Conservation (phyloP, 2,888 invertebrate genomes). For the Diadromus collaris region DNA sequence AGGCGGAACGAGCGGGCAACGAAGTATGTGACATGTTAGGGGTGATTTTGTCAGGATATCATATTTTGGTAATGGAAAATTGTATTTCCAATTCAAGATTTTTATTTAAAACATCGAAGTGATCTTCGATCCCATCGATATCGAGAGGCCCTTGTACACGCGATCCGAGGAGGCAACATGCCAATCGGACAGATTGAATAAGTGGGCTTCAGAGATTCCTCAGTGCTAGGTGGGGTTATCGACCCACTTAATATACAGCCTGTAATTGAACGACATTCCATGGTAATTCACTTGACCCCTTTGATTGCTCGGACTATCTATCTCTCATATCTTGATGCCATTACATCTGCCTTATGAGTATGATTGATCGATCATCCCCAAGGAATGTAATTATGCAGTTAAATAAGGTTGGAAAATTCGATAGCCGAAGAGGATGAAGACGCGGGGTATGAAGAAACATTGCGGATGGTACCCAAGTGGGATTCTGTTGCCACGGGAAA, state of each 20-base stretch:
- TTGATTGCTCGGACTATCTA: not conserved
- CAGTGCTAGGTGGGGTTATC: slow-evolving; percentile 12
- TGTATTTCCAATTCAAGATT: not conserved
- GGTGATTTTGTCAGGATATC: not conserved
- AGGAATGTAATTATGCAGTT: not conserved
- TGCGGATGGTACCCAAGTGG: not conserved
- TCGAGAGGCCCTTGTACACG: not conserved
- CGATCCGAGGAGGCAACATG: not conserved
- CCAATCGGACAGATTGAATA: not conserved
- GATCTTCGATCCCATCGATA: not conserved
- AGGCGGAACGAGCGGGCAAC: not conserved
- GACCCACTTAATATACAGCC: slow-evolving; percentile 4
- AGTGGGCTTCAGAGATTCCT: not conserved
- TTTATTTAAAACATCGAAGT: not conserved
- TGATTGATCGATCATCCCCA: not conserved
- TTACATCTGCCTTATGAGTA: not conserved
- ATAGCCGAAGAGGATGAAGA: not conserved
- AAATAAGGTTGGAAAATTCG: not conserved
- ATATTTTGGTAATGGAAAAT: not conserved
- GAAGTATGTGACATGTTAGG: not conserved
- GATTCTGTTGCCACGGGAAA: not conserved
- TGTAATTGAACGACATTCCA: slow-evolving; percentile 11
- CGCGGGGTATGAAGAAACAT: not conserved
- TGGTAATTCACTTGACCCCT: slow-evolving; percentile 8
- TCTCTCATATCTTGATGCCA: not conserved